Evolutionary conservation across 2,888 invertebrate species (phyloP).

Genomic region (Pristionchus mayeri): DNA sequence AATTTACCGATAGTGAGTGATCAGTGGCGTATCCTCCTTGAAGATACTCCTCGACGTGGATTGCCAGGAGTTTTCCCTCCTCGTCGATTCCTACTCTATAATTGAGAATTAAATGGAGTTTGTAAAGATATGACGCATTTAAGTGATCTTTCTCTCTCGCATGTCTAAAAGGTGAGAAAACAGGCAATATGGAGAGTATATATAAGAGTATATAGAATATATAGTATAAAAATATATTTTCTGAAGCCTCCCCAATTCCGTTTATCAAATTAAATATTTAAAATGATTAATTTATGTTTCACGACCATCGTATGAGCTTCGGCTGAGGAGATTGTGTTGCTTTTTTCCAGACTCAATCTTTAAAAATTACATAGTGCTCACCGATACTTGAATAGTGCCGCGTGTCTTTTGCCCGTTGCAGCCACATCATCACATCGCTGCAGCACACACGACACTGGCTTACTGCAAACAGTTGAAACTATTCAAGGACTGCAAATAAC

Average conservation of each 20-base stretch:
- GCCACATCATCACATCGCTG: constrained; percentile 94
- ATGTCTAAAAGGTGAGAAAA: no score
- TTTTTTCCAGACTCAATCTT: no score
- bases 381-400: constrained; percentile 87
- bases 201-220: no score
- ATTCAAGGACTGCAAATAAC: no score
- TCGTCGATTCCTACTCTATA: constrained; percentile 78
- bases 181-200: no score
- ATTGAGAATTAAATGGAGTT: background rate
- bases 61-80: constrained; percentile 85
- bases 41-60: constrained; percentile 84
- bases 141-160: no score
- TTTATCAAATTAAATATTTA: no score
- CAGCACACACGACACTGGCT: constrained; percentile 88
- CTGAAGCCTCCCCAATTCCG: no score
- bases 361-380: constrained; percentile 7
- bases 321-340: no score
- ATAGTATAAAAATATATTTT: background rate
- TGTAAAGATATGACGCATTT: no score
- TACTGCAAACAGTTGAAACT: background rate
- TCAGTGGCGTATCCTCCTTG: constrained; percentile 90
- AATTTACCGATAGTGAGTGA: constrained; percentile 81
- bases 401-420: constrained; percentile 89
- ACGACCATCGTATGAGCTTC: no score
- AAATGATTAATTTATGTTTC: no score